Conservation (phyloP, 2,113 vertebrate species). For the Microtus pennsylvanicus region DNA sequence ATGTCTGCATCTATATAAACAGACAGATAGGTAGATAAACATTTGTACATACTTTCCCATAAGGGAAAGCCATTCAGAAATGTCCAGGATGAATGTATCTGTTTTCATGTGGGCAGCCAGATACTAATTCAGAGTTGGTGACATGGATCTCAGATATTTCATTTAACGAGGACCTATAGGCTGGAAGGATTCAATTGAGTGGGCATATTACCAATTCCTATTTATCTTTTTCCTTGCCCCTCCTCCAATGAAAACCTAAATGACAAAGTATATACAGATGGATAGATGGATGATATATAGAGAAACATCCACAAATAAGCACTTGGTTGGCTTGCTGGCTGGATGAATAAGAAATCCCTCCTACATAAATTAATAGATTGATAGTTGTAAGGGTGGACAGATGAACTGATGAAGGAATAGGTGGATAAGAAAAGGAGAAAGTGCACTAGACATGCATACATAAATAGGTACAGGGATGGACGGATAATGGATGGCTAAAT, state of each 20-base stretch:
- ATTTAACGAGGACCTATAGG: background rate
- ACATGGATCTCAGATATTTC: background rate
- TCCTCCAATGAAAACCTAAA: background rate
- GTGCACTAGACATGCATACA: background rate
- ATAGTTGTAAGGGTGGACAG: background rate
- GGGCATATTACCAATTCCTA: background rate
- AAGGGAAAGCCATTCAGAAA: background rate
- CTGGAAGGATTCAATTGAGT: background rate
- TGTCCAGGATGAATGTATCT: background rate
- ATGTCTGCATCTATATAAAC: background rate
- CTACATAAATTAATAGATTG: background rate
- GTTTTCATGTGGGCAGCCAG: background rate
- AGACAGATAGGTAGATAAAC: background rate
- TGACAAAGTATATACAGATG: background rate
- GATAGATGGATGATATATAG: background rate
- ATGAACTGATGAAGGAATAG: background rate
- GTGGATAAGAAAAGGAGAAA: background rate
- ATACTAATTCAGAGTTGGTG: background rate
- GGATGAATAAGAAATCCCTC: background rate
- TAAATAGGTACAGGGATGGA: background rate
- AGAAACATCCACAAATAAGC: background rate
- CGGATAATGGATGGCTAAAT: background rate
- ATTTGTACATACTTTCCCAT: background rate
- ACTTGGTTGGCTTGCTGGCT: background rate
- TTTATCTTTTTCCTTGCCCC: too few relatives aligned